Evolutionary conservation across 2,888 invertebrate genomes (phyloP).

Genomic region (Herminia tarsipennalis): DNA sequence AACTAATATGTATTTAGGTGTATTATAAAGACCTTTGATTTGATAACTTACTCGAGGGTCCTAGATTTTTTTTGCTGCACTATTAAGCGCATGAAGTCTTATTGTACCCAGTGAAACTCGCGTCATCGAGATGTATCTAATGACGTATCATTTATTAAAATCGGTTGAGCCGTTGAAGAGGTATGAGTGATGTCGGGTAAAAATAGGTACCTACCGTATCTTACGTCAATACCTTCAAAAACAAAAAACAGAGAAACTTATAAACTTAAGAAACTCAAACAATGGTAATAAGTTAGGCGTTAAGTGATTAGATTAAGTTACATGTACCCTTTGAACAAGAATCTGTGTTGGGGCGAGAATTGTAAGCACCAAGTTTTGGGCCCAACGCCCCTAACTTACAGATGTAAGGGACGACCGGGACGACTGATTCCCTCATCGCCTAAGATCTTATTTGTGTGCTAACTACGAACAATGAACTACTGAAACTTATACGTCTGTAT

Average conservation of each 20-base stretch:
- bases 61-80: no score
- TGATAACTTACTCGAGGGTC: no score
- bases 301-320: slow-evolving; percentile 51
- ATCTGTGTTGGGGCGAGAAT: slow-evolving; percentile 55
- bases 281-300: slow-evolving; percentile 49
- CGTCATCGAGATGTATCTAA: no score
- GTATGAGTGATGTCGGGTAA: no score
- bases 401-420: slow-evolving; percentile 66
- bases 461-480: slow-evolving; percentile 60
- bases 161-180: no score
- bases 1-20: no score
- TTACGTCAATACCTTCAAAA: neutral
- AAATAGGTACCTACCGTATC: no score
- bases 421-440: slow-evolving; percentile 65
- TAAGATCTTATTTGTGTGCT: slow-evolving; percentile 66
- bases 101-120: no score
- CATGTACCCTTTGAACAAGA: slow-evolving; percentile 51
- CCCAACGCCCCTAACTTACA: slow-evolving; percentile 79
- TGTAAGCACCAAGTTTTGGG: slow-evolving; percentile 69
- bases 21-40: no score
- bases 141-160: no score
- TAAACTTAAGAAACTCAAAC: slow-evolving; percentile 41
- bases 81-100: no score
- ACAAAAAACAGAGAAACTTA: neutral
- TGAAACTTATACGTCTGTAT: slow-evolving; percentile 30